Percentiles rank a stretch among this genome's conserved stretches.
Conservation (phyloP, 2,797 vertebrate species). For the Diceros bicornis region DNA sequence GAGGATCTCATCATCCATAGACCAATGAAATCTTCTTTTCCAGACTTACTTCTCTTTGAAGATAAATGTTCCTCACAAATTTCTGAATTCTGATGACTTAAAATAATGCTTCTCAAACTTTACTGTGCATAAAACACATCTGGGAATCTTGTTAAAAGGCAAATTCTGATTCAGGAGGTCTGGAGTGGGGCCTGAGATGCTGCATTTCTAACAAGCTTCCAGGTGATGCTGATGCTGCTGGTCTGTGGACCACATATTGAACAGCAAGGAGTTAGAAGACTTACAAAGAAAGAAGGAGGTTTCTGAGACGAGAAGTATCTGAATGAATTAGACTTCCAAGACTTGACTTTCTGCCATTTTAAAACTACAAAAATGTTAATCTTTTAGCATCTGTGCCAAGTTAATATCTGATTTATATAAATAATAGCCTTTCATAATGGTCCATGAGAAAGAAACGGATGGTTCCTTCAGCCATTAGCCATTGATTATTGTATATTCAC, state of each 20-base stretch:
- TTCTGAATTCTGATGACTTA: not conserved
- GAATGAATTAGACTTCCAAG: not conserved
- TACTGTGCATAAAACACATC: not conserved
- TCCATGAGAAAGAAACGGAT: not conserved
- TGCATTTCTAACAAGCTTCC: not conserved
- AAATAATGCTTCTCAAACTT: not conserved
- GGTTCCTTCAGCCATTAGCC: constrained; percentile 8
- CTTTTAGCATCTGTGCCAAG: constrained; percentile 40
- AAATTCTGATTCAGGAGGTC: not conserved
- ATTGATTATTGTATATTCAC: not conserved
- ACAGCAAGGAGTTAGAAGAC: not conserved
- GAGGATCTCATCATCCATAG: not conserved
- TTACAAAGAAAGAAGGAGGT: not conserved
- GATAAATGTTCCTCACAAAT: not conserved
- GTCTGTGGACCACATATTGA: not conserved
- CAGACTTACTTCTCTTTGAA: not conserved
- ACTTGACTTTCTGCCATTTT: constrained; percentile 37
- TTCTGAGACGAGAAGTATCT: not conserved
- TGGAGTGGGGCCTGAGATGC: not conserved
- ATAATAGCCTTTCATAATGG: constrained; percentile 4
- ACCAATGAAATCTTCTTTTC: not conserved
- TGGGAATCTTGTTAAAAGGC: not conserved
- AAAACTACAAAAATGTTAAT: constrained; percentile 19
- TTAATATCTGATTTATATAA: constrained; percentile 46
- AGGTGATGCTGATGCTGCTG: too few species aligned